Evolutionary conservation across 2,888 invertebrate genomes (phyloP), one percentile per base, ranked within the genome.

Genomic region (Coleophora deauratella): DNA sequence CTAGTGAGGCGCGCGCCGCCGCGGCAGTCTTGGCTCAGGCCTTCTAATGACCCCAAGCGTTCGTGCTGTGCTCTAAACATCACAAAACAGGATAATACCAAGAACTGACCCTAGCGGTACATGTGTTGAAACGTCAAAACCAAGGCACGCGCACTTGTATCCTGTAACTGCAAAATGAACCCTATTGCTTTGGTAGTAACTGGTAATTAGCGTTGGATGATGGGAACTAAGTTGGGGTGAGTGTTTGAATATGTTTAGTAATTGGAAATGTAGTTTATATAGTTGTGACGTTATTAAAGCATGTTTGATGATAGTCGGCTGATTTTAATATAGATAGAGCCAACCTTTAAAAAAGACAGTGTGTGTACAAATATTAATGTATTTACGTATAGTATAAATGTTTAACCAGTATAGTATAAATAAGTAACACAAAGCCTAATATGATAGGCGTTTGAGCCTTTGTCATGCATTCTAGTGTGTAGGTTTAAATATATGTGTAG

Each of bases 41-140:
- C 73, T 79, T 80, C 82, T 84, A 84, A 85, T 85, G 82, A 85
- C 84, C 81, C 72, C 82, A 78, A 72, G 82, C 82, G 79, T 77
- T 73, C 64, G 66, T 66, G 82, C 68, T 75, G 74, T 72, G 75
- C 68, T 68, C 53, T 55, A 6, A 21, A 21, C 21, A n/a, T n/a
- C n/a, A 21, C 21, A 21, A 21, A 3, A 21, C 21, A 21, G 21
- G 21, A 21, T 4, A 3, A 21, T 6, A 21, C 21, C 21, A 21
- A 21, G 21, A 6, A 4, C 21, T 6, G n/a, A 21, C 21, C 21
- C 21, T 21, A 4, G 21, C 62, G 61, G 65, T 66, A 67, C 66
- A 70, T 66, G 37, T 27, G 72, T 68, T 61, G 64, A 60, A 50
- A 62, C 61, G 56, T 55, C 45, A 59, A 59, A 52, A 53, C 54